phyloP scores from a whole-genome alignment of 2,113 vertebrate species.

The Hystrix cristata region DNA sequence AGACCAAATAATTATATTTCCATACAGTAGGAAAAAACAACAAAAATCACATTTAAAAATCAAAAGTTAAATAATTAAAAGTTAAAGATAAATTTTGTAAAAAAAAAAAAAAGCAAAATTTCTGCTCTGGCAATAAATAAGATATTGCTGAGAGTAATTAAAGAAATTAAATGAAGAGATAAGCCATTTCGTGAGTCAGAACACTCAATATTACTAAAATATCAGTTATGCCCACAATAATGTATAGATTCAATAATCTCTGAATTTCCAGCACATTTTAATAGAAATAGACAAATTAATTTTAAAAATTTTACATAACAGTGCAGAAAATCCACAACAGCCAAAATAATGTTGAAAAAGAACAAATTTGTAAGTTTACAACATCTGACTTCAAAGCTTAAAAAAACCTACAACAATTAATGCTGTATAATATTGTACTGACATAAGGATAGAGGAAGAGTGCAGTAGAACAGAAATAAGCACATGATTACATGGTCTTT shows the following conservation, averaged over 20 bases:
- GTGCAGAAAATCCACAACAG: not conserved
- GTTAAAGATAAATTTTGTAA: not conserved
- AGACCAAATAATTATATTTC: not conserved
- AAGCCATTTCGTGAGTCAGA: not conserved
- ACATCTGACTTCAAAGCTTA: not conserved
- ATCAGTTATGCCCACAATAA: not conserved
- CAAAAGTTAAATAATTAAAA: not conserved
- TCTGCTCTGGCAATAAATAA: not conserved
- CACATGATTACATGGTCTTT: not conserved
- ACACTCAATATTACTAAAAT: not conserved
- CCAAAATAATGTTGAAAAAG: not conserved
- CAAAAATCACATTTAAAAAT: not conserved
- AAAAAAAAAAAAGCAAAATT: not conserved
- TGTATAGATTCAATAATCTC: not conserved
- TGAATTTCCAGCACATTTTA: not conserved
- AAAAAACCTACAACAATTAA: not conserved
- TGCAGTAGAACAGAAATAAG: not conserved
- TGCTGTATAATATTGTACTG: not conserved
- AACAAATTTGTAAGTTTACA: not conserved
- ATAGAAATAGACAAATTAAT: not conserved
- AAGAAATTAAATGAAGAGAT: not conserved
- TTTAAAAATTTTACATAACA: not conserved
- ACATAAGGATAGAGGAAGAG: not conserved
- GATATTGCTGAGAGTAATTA: not conserved
- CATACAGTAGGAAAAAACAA: not conserved